phyloP scores from a whole-genome alignment of 2,888 invertebrate species.

The Altica lythri region DNA sequence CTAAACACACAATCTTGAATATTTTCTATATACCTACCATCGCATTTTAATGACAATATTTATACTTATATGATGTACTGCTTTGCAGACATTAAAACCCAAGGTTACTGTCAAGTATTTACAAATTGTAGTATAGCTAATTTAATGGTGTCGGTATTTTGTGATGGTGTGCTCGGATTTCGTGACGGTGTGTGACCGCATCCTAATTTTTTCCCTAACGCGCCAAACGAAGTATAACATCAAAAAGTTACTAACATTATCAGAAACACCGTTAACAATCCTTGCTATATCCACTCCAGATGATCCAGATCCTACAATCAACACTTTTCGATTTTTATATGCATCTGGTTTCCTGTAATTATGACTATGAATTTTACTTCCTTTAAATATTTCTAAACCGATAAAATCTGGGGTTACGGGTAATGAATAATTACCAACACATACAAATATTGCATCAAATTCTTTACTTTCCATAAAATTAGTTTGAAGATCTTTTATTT shows the following conservation, averaged over 20 bases:
- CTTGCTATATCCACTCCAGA: slow-evolving; percentile 79
- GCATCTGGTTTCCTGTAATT: slow-evolving; percentile 75
- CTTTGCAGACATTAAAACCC: no score
- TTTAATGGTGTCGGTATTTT: no score
- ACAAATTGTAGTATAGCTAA: no score
- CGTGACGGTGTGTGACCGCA: no score
- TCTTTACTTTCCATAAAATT: slow-evolving; percentile 60
- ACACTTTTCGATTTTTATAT: slow-evolving; percentile 69
- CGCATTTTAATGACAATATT: no score
- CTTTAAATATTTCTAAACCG: slow-evolving; percentile 68
- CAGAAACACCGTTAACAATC: slow-evolving; percentile 66
- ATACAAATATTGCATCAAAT: slow-evolving; percentile 79
- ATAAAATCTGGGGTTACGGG: slow-evolving; percentile 70
- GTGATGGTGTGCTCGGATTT: no score
- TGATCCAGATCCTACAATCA: slow-evolving; percentile 83
- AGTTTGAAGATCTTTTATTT: slow-evolving; percentile 60
- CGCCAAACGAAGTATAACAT: no score
- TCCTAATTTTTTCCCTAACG: no score
- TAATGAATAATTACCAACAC: slow-evolving; percentile 83
- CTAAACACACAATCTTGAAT: no score
- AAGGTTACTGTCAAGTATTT: no score
- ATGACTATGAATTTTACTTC: slow-evolving; percentile 73
- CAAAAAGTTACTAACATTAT: slow-evolving; percentile 54
- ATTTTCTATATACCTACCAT: no score
- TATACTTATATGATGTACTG: no score